Evolutionary conservation across 2,113 vertebrate species (phyloP), one percentile per base, ranked within the genome.

Genomic region (Pelodiscus sinensis): DNA sequence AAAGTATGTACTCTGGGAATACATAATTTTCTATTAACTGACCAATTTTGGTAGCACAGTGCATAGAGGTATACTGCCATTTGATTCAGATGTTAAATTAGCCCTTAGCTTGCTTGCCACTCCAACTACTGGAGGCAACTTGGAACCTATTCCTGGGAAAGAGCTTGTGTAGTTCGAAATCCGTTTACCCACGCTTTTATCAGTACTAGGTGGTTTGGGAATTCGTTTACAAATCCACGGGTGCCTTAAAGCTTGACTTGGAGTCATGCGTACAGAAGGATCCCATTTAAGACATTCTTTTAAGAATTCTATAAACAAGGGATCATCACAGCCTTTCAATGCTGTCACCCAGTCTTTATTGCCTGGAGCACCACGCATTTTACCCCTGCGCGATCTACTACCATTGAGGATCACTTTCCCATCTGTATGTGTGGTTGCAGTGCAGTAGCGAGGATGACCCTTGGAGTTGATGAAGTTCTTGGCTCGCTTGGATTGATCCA

Each of bases 381-480:
- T 99, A 8, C 99, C 99, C 12, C 99, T 97, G 21, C 99, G 99
- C 0, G 99, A 99, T 35, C 99, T 98, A 27, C 98, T 98, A 38
- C 99, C 99, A 0, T 97, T 98, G 8, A 99, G 98, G 79, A 99
- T 98, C 15, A 98, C 98, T 86, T 98, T 98, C 35, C 99, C 99
- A 0, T 99, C 99, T 1, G 98, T 95, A 50, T 99, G 98, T 0
- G 98, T 99, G 38, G 98, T 98, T 44, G 98, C 97, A 0, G 98
- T 98, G 86, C 99, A 99, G 98, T 99, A 99, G 44, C 99, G 99
- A 6, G 99, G 99, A 31, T 99, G 98, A 81, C 99, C 99, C 97
- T 99, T 99, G 35, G 99, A 99, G 97, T 97, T 99, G 97, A 99
- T 98, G 92, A 99, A 99, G 98, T 99, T 99, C 98, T 99, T 99